Evolutionary conservation across 2,113 vertebrate genomes (phyloP).

Genomic region (Cyprinodon brontotheroides): DNA sequence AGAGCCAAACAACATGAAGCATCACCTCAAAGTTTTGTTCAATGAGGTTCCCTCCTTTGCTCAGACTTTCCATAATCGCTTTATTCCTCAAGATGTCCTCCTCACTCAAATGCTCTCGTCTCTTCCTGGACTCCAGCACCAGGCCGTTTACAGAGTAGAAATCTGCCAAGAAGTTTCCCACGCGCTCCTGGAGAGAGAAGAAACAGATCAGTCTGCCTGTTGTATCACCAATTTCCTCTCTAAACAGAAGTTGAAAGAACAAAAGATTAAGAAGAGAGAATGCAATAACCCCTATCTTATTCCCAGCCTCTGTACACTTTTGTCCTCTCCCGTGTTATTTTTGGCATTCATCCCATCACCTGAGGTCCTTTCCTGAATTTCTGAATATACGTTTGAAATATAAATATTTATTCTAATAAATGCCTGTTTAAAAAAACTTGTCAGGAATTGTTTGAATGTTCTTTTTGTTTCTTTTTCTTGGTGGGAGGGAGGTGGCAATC

Average conservation of each 20-base stretch:
- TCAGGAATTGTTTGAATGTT: constrained; percentile 3
- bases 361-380: constrained; percentile 9
- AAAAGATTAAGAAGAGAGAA: constrained; percentile 2
- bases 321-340: constrained; percentile 25
- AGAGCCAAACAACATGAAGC: neutral
- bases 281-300: constrained; percentile 11
- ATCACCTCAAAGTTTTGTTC: constrained; percentile 97
- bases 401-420: constrained; percentile 12
- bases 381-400: neutral
- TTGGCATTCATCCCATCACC: constrained; percentile 29
- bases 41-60: constrained; percentile 95
- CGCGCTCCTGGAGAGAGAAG: constrained; percentile 86
- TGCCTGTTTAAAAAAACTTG: neutral
- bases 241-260: constrained; percentile 26
- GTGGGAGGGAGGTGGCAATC: no score
- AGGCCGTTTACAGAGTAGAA: constrained; percentile 97
- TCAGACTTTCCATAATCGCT: constrained; percentile 99
- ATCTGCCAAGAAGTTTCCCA: constrained; percentile 96
- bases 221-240: constrained; percentile 38
- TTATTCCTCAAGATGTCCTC: constrained; percentile 98
- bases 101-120: constrained; percentile 96
- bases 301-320: neutral
- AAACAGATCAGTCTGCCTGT: neutral
- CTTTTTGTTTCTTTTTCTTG: neutral
- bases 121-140: constrained; percentile 95